Evolutionary conservation across 2,113 vertebrate species (phyloP).

Genomic region (Glareola pratincola): DNA sequence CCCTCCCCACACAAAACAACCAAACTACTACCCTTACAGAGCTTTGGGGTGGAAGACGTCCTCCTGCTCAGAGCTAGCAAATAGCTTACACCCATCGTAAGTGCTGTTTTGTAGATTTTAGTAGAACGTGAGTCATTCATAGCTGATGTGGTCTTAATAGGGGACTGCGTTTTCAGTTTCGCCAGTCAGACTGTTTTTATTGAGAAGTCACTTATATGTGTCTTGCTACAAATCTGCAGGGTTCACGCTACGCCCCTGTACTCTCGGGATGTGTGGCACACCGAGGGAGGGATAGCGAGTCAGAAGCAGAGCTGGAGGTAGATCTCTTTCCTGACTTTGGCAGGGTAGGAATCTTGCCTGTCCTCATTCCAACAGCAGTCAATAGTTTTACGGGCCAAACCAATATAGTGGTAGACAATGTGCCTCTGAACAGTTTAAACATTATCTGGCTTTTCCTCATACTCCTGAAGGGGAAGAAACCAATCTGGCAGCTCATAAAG

Average conservation of each 20-base stretch:
- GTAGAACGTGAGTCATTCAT: neutral
- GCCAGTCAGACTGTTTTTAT: neutral
- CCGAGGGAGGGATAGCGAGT: neutral
- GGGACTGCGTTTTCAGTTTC: neutral
- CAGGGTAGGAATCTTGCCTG: neutral
- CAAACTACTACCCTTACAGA: neutral
- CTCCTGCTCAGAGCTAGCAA: neutral
- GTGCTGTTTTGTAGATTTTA: neutral
- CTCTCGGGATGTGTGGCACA: neutral
- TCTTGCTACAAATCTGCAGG: neutral
- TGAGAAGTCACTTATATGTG: neutral
- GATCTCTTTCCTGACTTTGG: neutral
- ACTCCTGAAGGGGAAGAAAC: neutral
- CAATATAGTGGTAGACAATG: neutral
- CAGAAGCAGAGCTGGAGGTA: neutral
- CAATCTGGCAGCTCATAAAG: conserved; percentile 2
- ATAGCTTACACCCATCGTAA: neutral
- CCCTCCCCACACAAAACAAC: neutral
- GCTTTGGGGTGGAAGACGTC: neutral
- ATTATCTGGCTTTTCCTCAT: neutral
- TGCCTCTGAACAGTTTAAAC: neutral
- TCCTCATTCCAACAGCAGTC: neutral
- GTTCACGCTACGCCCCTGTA: neutral
- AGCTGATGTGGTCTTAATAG: neutral
- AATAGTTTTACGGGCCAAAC: neutral